Percentiles rank a stretch among this genome's conserved stretches.
These are phyloP conservation scores for Lutraria rhynchaena DNA, from an alignment of 1,140 invertebrate genomes.

Conservation along the genomic window DNA sequence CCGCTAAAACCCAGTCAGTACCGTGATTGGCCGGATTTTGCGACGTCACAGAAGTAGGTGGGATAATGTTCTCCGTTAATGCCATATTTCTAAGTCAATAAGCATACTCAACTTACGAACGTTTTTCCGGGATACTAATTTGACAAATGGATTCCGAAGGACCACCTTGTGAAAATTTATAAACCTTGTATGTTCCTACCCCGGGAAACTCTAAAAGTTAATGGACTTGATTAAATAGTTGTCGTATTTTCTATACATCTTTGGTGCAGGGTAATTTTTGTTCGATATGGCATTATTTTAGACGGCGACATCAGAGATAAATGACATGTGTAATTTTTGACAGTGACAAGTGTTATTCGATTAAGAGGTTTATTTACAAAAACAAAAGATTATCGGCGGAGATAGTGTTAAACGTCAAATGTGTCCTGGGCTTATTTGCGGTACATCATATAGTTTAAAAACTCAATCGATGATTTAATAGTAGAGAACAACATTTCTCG, in stretches of 20 bases:
- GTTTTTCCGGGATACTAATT: slow-evolving; percentile 50
- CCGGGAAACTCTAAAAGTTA: slow-evolving; percentile 23
- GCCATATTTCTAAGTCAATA: slow-evolving; percentile 18
- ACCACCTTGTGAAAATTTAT: slow-evolving; percentile 38
- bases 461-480: no score
- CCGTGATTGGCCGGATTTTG: no score
- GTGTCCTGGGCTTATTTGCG: no score
- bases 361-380: slow-evolving; percentile 57
- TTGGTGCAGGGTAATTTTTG: slow-evolving; percentile 40
- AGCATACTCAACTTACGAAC: slow-evolving; percentile 26
- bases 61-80: no score
- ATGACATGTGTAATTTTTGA: slow-evolving; percentile 59
- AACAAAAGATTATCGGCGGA: slow-evolving; percentile 3
- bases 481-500: no score
- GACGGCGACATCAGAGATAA: slow-evolving; percentile 44
- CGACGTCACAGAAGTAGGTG: no score
- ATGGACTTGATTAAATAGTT: slow-evolving; percentile 32
- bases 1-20: no score
- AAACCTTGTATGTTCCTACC: slow-evolving; percentile 14
- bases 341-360: slow-evolving; percentile 59
- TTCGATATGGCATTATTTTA: slow-evolving; percentile 18
- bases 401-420: slow-evolving; percentile 13
- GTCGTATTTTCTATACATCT: neutral
- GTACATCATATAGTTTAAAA: no score
- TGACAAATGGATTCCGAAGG: slow-evolving; percentile 34